Evolutionary conservation across 2,797 vertebrate species (phyloP).

Genomic region (Poecilia picta): DNA sequence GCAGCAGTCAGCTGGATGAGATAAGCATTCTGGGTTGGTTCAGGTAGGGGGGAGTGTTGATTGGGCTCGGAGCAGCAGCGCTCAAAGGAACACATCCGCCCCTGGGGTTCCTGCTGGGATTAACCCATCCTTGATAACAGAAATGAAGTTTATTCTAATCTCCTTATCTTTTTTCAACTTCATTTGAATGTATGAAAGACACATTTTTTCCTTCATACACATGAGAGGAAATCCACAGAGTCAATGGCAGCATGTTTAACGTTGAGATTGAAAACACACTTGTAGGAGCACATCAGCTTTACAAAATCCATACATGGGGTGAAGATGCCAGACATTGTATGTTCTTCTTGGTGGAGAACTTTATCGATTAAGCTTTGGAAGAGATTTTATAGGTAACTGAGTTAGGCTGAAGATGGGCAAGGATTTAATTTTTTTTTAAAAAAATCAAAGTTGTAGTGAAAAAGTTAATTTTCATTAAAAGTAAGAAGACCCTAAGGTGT

Average conservation of each 20-base stretch:
- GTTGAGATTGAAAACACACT: constrained; percentile 61
- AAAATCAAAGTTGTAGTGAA: not conserved
- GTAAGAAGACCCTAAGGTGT: not conserved
- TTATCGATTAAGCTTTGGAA: not conserved
- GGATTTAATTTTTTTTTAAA: not conserved
- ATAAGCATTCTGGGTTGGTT: constrained; percentile 18
- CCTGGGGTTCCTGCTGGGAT: constrained; percentile 31
- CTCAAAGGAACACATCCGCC: constrained; percentile 15
- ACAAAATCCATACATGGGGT: not conserved
- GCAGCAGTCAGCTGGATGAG: constrained; percentile 20
- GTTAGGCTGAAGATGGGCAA: not conserved
- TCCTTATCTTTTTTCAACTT: constrained; percentile 40
- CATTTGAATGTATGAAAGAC: constrained; percentile 37
- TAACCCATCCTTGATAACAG: constrained; percentile 39
- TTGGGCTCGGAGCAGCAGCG: constrained; percentile 10
- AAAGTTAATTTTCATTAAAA: not conserved
- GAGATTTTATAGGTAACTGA: not conserved
- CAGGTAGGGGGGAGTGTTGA: constrained; percentile 19
- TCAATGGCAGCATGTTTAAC: constrained; percentile 53
- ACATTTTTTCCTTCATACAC: constrained; percentile 42
- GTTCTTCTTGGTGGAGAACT: not conserved
- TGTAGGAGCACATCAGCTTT: not conserved
- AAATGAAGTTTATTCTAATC: constrained; percentile 55
- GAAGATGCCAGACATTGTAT: constrained; percentile 5
- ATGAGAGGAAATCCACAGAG: constrained; percentile 44